These are phyloP conservation scores for Atta texana DNA, from an alignment of 1,140 invertebrate genomes.

Conservation along the genomic window DNA sequence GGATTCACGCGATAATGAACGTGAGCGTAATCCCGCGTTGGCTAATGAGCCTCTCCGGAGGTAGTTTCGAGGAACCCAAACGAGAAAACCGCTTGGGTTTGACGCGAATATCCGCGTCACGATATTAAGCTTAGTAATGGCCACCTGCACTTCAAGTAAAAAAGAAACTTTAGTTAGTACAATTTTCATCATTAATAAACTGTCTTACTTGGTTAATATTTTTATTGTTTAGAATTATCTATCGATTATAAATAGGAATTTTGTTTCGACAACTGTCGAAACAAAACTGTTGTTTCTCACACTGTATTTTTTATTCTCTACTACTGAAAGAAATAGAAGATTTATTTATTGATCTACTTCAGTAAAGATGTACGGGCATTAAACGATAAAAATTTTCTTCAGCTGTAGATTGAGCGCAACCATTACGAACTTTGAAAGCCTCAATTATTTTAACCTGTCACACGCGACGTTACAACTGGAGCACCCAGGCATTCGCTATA, in stretches of 20 bases:
- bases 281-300: too few species aligned
- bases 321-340: background rate
- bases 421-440: conserved; percentile 20
- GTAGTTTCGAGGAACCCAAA: conserved; percentile 47
- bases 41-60: conserved; percentile 52
- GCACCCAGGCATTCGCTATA: background rate
- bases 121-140: background rate
- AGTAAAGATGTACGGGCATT: background rate
- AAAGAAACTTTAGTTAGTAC: background rate
- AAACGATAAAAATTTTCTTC: background rate
- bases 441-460: conserved; percentile 29
- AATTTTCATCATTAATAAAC: background rate
- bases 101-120: conserved; percentile 28
- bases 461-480: conserved; percentile 22
- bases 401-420: background rate
- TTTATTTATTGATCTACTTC: background rate
- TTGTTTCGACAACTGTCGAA: too few species aligned
- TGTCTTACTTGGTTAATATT: background rate
- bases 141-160: background rate
- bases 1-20: conserved; percentile 53
- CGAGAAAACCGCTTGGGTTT: conserved; percentile 5
- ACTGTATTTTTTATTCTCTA: background rate
- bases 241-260: background rate
- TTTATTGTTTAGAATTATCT: background rate
- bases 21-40: conserved; percentile 36